Evolutionary conservation across 2,113 vertebrate genomes (phyloP), one percentile per base, ranked within the genome.

Genomic region (Apodemus speciosus): DNA sequence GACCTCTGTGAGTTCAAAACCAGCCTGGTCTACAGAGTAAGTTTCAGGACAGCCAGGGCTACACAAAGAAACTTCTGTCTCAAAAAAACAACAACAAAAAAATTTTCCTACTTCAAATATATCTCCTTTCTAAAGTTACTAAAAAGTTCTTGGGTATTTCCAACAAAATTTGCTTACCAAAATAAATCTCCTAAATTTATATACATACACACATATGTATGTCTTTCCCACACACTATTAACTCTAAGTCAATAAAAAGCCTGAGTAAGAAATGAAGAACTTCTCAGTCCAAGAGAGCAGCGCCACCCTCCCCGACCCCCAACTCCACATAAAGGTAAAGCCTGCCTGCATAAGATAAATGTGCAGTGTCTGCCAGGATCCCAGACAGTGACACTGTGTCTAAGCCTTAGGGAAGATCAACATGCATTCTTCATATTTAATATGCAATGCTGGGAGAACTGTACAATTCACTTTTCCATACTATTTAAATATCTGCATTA

Each of bases 131-230:
- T 93, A 90, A 90, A 88, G 35, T 72, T 81, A 71, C 38, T 73
- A 62, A 75, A 77, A 86, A 51, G 77, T 56, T 73, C 79, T 81
- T 51, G 9, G 9, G 9, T 62, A 94, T 83, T 91, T 89, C 73
- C 86, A 97, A 77, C 30, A 93, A 91, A 94, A 94, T 76, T 3
- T 80, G 43, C 56, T 40, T 51, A 9, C 2, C 88, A 85, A 88
- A 88, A 85, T 1, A 85, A 16, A 79, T 85, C 27, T 73, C 30
- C 83, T 85, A 95, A 93, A 56, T 18, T 64, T 21, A 9, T 35
- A 95, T 23, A 68, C 35, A 25, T 18, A 89, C 3, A 40, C 13
- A 89, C 9, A 69, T n/a, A 72, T n/a, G 8, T 43, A 85, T 60
- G 10, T 27, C 58, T 89, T 84, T 85, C 40, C 20, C 35, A 91